Base-by-base conservation (phyloP, 2,888 invertebrate species). In the Perizoma flavofasciatum region DNA sequence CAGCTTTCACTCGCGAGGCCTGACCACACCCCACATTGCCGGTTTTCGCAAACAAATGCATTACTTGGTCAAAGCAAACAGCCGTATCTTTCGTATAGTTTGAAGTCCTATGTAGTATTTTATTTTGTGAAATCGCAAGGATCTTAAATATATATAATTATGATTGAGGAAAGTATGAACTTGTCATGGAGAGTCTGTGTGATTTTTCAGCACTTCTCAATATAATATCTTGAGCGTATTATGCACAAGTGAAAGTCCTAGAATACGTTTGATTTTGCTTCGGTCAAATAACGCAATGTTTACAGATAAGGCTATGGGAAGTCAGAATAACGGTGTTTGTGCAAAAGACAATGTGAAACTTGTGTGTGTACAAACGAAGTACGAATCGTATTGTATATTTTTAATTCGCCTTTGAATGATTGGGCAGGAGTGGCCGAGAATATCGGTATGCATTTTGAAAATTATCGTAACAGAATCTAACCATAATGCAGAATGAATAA, bases 371-470 rank as follows among this genome's bases (percentile, higher is more conserved):
- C 43, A 51, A 43, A 55, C 55, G 22, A 7, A 67, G 61, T 61
- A 65, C 61, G 49, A 57, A 59, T 37, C 46, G 63, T 67, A 63
- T 67, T 63, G 53, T 63, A 61, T 63, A 55, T 59, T 59, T n/a
- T 60, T 51, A 55, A 56, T 56, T 61, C 56, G 56, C 44, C 49
- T 58, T 39, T 53, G 46, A 44, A 51, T 58, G 59, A 35, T 32
- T 11, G 44, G 47, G 54, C 48, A 9, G 9, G 57, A 49, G 49
- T 57, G 58, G 45, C 44, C 49, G 49, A 49, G 43, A 54, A 41
- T 11, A 59, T 59, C 54, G 59, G 59, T 56, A 51, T 60, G 67
- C 67, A 67, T 67, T 67, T 67, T 59, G 50, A 57, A 63, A 41
- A 40, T 51, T 37, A 59, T 40, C 37, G 34, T 48, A 54, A 49